A percentile compares a stretch with the other conserved stretches of the same genome.
Evolutionary conservation across 2,888 invertebrate genomes (phyloP).

Genomic region (Eurytoma californica): DNA sequence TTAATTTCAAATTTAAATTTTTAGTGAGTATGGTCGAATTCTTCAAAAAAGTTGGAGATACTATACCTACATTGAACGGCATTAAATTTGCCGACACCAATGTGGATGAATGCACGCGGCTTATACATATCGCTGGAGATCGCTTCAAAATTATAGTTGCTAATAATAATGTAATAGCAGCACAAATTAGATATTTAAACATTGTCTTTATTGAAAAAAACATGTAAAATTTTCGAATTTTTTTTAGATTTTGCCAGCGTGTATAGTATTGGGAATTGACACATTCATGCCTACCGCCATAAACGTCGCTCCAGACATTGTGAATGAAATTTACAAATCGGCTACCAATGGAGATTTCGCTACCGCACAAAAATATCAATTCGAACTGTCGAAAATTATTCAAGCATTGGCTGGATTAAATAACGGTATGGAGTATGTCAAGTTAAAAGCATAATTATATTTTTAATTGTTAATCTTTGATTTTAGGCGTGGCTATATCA

Average conservation of each 20-base stretch:
- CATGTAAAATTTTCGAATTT: not conserved
- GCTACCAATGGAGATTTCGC: not conserved
- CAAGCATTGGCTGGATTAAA: conserved; percentile 12
- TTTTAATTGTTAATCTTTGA: not conserved
- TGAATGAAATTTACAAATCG: not conserved
- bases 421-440: not conserved
- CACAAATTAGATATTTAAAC: not conserved
- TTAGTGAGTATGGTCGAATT: conserved; percentile 85
- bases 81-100: conserved; percentile 87
- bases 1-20: conserved; percentile 51
- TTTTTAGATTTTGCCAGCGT: conserved; percentile 26
- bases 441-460: not conserved
- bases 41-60: conserved; percentile 78
- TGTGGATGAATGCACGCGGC: conserved; percentile 82
- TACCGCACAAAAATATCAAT: conserved; percentile 7
- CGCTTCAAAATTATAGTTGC: conserved; percentile 13
- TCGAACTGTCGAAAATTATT: not conserved
- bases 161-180: conserved; percentile 19
- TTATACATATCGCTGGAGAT: conserved; percentile 73
- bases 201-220: not conserved
- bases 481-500: conserved; percentile 10
- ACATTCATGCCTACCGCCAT: conserved; percentile 39
- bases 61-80: conserved; percentile 86
- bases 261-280: conserved; percentile 5
- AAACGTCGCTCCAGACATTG: conserved; percentile 30